Conservation (phyloP, 2,888 invertebrate genomes). For the Cheilosia soror region DNA sequence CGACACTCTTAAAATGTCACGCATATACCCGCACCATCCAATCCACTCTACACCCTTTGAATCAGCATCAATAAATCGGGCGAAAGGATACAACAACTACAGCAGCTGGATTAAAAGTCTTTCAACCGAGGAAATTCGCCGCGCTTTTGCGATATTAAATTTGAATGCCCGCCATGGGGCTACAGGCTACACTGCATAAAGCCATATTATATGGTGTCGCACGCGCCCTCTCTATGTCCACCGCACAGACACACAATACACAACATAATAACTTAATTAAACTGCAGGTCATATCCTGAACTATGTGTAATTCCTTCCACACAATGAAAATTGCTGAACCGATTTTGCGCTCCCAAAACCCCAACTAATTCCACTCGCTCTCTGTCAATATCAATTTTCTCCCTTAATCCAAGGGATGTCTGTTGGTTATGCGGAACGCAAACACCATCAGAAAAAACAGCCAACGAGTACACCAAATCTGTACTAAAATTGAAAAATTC, state of each 20-base stretch:
- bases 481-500: conserved; percentile 55
- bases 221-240: conserved; percentile 5
- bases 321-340: conserved; percentile 63
- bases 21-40: conserved; percentile 3
- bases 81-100: conserved; percentile 11
- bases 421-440: conserved; percentile 60
- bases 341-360: conserved; percentile 3
- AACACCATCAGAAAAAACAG: conserved; percentile 37
- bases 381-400: conserved; percentile 65
- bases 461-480: conserved; percentile 42
- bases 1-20: conserved; percentile 45
- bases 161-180: conserved; percentile 42
- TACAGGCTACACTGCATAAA: conserved; percentile 14
- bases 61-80: conserved; percentile 52
- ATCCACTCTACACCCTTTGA: neutral
- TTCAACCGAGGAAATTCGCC: conserved; percentile 66
- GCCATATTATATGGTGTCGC: conserved; percentile 7
- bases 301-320: conserved; percentile 70
- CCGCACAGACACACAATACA: conserved; percentile 23
- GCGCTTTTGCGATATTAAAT: conserved; percentile 70
- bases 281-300: conserved; percentile 70
- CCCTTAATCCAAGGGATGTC: conserved; percentile 27
- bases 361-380: conserved; percentile 8
- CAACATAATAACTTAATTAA: conserved; percentile 75
- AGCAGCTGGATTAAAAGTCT: conserved; percentile 69